Percentiles rank a stretch among this genome's conserved stretches.
phyloP scores from a whole-genome alignment of 2,113 vertebrate species.

The Dinomys branickii region DNA sequence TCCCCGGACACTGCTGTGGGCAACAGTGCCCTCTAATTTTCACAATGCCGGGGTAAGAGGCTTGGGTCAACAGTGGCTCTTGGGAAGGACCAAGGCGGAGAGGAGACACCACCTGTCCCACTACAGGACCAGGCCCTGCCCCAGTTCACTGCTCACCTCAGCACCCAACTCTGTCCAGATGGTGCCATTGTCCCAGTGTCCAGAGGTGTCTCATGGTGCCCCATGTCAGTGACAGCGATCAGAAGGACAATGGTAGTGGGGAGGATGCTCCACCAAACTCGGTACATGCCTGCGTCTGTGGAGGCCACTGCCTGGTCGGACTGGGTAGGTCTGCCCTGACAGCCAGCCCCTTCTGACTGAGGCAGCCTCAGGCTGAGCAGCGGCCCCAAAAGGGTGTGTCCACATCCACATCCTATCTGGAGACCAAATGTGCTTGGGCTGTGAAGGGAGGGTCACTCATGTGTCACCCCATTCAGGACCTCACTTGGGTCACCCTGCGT shows the following conservation, averaged over 20 bases:
- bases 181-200: not conserved
- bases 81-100: not conserved
- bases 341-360: not conserved
- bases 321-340: not conserved
- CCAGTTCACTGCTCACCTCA: too few species aligned
- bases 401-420: not conserved
- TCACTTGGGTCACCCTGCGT: not conserved
- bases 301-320: not conserved
- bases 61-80: not conserved
- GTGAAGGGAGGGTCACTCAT: not conserved
- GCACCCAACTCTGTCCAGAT: not conserved
- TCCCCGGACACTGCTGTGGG: too few species aligned
- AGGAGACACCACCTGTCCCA: not conserved
- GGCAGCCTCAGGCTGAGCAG: not conserved
- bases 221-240: not conserved
- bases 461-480: not conserved
- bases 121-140: not conserved
- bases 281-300: not conserved
- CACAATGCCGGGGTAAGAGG: not conserved
- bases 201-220: not conserved
- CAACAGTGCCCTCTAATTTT: not conserved
- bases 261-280: too few species aligned
- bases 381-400: not conserved
- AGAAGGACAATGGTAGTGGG: not conserved
- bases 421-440: too few species aligned